phyloP scores from a whole-genome alignment of 2,888 invertebrate species.

The Folsomia manolachei region DNA sequence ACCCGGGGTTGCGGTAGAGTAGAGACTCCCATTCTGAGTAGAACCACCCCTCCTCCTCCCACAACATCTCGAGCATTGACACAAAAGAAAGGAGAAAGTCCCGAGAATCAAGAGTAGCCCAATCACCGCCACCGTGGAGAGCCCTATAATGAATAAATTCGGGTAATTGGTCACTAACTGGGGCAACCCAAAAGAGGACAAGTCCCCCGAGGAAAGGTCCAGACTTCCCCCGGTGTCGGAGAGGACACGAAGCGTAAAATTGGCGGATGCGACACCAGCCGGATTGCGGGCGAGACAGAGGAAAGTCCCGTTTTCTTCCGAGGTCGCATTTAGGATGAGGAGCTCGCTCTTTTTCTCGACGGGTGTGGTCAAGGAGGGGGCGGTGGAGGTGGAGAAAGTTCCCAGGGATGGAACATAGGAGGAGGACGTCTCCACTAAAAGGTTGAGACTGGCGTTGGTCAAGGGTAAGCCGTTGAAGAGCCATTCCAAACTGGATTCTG shows the following conservation, averaged over 20 bases:
- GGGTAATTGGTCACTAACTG: slow-evolving; percentile 47
- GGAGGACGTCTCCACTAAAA: slow-evolving; percentile 46
- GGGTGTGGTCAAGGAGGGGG: slow-evolving; percentile 50
- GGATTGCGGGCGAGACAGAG: slow-evolving; percentile 81
- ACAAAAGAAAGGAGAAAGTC: slow-evolving; percentile 65
- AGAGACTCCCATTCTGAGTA: slow-evolving; percentile 23
- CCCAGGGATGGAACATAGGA: slow-evolving; percentile 8
- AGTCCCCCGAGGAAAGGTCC: slow-evolving; percentile 20
- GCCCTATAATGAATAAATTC: slow-evolving; percentile 45
- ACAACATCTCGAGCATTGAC: slow-evolving; percentile 48
- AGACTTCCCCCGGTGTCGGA: slow-evolving; percentile 25
- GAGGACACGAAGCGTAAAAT: slow-evolving; percentile 67
- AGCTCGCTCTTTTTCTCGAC: slow-evolving; percentile 75
- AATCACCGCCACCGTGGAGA: slow-evolving; percentile 48
- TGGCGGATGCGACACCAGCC: slow-evolving; percentile 74
- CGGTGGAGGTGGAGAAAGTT: slow-evolving; percentile 17
- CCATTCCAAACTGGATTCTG: slow-evolving; percentile 79
- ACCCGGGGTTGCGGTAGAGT: slow-evolving; percentile 24
- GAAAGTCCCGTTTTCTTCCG: slow-evolving; percentile 80
- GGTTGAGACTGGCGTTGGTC: slow-evolving; percentile 47
- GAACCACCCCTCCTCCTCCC: slow-evolving; percentile 28
- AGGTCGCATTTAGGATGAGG: slow-evolving; percentile 71
- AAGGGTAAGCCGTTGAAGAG: slow-evolving; percentile 65
- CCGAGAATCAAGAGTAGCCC: slow-evolving; percentile 62
- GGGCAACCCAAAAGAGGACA: slow-evolving; percentile 30